Conservation (phyloP, 2,113 vertebrate species). For the Ptychochromis oligacanthus region DNA sequence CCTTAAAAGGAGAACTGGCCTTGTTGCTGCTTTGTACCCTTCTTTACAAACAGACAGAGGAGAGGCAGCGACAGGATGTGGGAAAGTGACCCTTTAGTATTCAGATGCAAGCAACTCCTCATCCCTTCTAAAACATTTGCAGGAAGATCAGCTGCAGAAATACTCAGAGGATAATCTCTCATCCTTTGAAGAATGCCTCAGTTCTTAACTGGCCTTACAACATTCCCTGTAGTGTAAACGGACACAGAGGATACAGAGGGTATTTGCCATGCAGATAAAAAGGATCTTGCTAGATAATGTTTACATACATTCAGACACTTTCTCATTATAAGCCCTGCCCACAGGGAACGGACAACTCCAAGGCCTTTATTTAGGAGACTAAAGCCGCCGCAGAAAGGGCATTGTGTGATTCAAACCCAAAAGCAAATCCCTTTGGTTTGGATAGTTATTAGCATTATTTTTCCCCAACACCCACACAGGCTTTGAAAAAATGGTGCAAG, state of each 20-base stretch:
- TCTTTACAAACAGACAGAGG: slow-evolving; percentile 25
- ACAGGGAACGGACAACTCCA: slow-evolving; percentile 26
- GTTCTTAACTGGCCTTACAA: slow-evolving; percentile 48
- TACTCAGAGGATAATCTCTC: slow-evolving; percentile 59
- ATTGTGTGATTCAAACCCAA: slow-evolving; percentile 42
- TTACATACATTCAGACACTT: slow-evolving; percentile 58
- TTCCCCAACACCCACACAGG: slow-evolving; percentile 39
- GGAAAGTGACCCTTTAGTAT: slow-evolving; percentile 60
- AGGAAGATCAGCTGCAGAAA: slow-evolving; percentile 28
- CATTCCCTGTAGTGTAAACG: slow-evolving; percentile 20
- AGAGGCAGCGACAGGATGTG: slow-evolving; percentile 28
- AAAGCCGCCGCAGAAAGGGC: slow-evolving; percentile 21
- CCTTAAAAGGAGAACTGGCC: slow-evolving; percentile 41
- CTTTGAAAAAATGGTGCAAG: slow-evolving; percentile 34
- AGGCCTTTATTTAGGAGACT: slow-evolving; percentile 36
- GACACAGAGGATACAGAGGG: slow-evolving; percentile 38
- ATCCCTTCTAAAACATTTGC: slow-evolving; percentile 50
- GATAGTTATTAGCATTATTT: slow-evolving; percentile 38
- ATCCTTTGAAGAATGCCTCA: slow-evolving; percentile 60
- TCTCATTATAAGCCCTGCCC: slow-evolving; percentile 47
- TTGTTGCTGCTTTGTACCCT: slow-evolving; percentile 34
- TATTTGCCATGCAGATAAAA: slow-evolving; percentile 59
- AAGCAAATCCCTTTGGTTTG: slow-evolving; percentile 33
- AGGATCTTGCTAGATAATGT: slow-evolving; percentile 47
- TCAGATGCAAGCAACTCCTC: slow-evolving; percentile 18